These are phyloP conservation scores for Nemotelus pantherinus DNA, from an alignment of 2,888 invertebrate genomes.

Conservation along the genomic window DNA sequence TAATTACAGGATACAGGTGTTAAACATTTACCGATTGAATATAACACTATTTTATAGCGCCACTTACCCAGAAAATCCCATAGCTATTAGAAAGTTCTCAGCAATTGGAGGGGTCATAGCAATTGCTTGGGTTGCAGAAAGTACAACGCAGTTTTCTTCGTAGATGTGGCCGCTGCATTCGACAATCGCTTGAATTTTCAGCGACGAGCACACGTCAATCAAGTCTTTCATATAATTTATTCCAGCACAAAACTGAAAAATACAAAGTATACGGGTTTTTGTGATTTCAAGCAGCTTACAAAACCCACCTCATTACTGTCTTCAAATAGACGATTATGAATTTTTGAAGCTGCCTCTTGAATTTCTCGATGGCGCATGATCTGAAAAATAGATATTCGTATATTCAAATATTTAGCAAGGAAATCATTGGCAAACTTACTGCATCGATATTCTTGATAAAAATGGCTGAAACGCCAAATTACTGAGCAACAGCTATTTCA, in stretches of 20 bases:
- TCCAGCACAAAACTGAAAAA: neutral
- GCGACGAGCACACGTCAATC: neutral
- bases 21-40: too few relatives aligned
- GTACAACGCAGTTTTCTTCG: neutral
- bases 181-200: neutral
- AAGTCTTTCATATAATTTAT: neutral
- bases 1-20: too few relatives aligned
- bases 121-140: neutral
- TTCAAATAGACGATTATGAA: neutral
- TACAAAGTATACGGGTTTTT: neutral
- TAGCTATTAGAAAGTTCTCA: conserved; percentile 1
- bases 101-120: neutral
- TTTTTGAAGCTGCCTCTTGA: neutral
- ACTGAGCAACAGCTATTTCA: neutral
- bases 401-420: neutral
- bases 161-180: conserved; percentile 6
- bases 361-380: neutral
- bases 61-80: neutral
- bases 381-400: neutral
- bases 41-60: too few relatives aligned
- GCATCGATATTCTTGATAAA: neutral
- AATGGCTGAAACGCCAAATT: neutral
- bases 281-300: neutral
- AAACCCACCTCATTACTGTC: too few relatives aligned
- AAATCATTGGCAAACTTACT: neutral